Conservation (phyloP, 2,797 vertebrate species). For the Mus caroli region DNA sequence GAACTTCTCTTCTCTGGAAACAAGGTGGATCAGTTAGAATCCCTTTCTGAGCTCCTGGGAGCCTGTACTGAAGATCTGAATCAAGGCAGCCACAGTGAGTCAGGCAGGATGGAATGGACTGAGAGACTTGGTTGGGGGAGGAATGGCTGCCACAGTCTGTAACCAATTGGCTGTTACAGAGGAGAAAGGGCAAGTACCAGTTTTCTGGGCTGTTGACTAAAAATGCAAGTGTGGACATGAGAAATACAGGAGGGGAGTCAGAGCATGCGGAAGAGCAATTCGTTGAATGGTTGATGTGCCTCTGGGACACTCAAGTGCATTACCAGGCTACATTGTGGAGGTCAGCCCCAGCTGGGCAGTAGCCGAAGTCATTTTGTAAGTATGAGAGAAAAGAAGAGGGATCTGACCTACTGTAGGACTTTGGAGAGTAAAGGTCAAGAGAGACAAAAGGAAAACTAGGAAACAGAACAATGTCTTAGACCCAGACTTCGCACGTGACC, state of each 20-base stretch:
- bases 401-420: not conserved
- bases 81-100: not conserved
- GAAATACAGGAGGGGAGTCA: not conserved
- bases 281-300: not conserved
- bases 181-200: not conserved
- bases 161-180: not conserved
- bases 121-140: not conserved
- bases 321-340: not conserved
- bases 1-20: not conserved
- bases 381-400: not conserved
- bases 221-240: not conserved
- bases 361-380: not conserved
- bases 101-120: not conserved
- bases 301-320: not conserved
- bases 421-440: not conserved
- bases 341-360: not conserved
- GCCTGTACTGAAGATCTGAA: not conserved
- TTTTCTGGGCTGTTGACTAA: not conserved
- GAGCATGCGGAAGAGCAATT: not conserved
- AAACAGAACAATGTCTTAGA: not conserved
- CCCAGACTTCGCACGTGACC: not conserved
- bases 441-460: not conserved
- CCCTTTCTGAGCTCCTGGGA: not conserved
- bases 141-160: not conserved
- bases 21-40: not conserved